These are phyloP conservation scores for Toxonevra muliebris DNA, from an alignment of 2,888 invertebrate genomes.

Conservation along the genomic window DNA sequence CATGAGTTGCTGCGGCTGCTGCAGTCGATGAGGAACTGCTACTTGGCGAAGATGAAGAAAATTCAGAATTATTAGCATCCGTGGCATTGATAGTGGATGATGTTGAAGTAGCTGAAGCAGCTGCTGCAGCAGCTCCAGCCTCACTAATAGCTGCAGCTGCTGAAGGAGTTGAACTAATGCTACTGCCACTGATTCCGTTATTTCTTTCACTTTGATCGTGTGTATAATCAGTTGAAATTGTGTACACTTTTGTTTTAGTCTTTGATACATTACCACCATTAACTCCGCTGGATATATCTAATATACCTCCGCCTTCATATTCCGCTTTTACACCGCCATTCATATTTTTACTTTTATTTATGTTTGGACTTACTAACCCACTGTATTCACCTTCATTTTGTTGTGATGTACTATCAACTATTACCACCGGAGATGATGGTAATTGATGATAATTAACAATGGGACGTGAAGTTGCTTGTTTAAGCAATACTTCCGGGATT, in stretches of 20 bases:
- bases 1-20: conserved; percentile 47
- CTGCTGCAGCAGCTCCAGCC: conserved; percentile 52
- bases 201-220: conserved; percentile 18
- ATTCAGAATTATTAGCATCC: conserved; percentile 38
- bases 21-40: conserved; percentile 43
- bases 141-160: conserved; percentile 51
- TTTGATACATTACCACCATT: neutral
- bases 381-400: conserved; percentile 38
- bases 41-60: conserved; percentile 40
- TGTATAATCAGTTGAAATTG: conserved; percentile 42
- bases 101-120: conserved; percentile 27
- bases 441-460: conserved; percentile 52
- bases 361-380: conserved; percentile 48
- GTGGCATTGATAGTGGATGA: conserved; percentile 57
- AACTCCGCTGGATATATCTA: conserved; percentile 41
- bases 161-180: conserved; percentile 51
- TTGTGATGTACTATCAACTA: conserved; percentile 27
- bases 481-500: conserved; percentile 79
- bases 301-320: conserved; percentile 35
- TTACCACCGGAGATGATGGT: conserved; percentile 45
- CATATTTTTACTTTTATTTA: conserved; percentile 52
- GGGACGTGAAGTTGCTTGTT: conserved; percentile 72
- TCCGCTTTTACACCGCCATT: conserved; percentile 34
- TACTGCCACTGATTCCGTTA: conserved; percentile 19
- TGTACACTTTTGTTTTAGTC: conserved; percentile 48